Evolutionary conservation across 2,888 invertebrate genomes (phyloP), one percentile per base, ranked within the genome.

Genomic region (Dynastes grantii): DNA sequence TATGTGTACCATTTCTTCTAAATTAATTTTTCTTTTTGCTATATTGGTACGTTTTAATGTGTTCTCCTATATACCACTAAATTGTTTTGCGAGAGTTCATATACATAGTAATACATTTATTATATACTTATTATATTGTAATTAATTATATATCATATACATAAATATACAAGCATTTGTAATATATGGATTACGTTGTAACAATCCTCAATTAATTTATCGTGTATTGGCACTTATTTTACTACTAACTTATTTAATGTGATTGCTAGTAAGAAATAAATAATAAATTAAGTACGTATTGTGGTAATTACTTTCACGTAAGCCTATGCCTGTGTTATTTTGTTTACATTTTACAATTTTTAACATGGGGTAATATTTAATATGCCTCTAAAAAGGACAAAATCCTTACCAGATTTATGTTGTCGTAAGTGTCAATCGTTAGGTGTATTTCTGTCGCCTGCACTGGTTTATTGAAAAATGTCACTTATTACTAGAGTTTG

Each of bases 31-130:
- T 22, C 53, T 75, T 78, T 78, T 29, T 73, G 11, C 37, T 55
- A 29, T 55, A 55, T 71, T 13, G 16, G 45, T 37, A 71, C 40
- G 53, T 63, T 77, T 67, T 68, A 77, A 49, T 70, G 77, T 77
- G 68, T 68, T 77, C 77, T 58, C 6, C 16, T 53, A n/a, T 55
- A 58, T 55, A 68, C 22, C 9, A 37, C 58, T 40, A 9, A 53
- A 68, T 27, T 76, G 55, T 53, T 51, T 70, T 61, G 64, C 64
- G 32, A 63, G n/a, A 32, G 32, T 70, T 32, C 16, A n/a, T 71
- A 55, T 71, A 37, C 55, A 55, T 40, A 71, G 37, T 29, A 53
- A 29, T 27, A 71, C 55, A 71, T 71, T 58, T 40, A 71, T 71
- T 32, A 70, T 53, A 58, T 58, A 58, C 37, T 22, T 71, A 71